Percentiles rank a stretch among this genome's conserved stretches.
Evolutionary conservation across 2,888 invertebrate genomes (phyloP).

Genomic region (Amblyjoppa fuscipennis): DNA sequence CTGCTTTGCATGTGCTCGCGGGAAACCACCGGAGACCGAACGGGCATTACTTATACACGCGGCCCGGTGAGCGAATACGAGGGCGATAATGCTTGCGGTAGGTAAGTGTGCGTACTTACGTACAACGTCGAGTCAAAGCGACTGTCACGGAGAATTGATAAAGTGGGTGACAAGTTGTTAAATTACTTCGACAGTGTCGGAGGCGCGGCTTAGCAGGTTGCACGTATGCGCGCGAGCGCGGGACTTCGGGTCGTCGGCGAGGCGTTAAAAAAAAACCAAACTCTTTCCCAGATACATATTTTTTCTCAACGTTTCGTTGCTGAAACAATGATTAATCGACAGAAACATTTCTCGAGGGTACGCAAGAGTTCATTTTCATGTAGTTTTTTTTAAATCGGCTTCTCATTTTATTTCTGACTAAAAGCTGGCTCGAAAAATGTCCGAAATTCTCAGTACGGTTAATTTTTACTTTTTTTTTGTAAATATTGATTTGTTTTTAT

Average conservation of each 20-base stretch:
- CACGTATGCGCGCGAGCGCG: not conserved
- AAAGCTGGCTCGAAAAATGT: not conserved
- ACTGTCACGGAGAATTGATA: slow-evolving; percentile 79
- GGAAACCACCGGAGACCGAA: slow-evolving; percentile 44
- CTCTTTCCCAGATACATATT: not conserved
- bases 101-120: slow-evolving; percentile 59
- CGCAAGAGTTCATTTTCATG: not conserved
- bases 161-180: slow-evolving; percentile 83
- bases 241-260: not conserved
- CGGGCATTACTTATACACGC: slow-evolving; percentile 61
- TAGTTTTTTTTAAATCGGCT: not conserved
- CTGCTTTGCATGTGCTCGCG: slow-evolving; percentile 65
- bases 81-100: slow-evolving; percentile 68
- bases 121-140: slow-evolving; percentile 25
- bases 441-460: not conserved
- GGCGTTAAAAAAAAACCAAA: not conserved
- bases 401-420: not conserved
- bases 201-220: slow-evolving; percentile 50
- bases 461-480: not conserved
- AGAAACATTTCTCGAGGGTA: not conserved
- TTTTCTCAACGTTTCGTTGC: not conserved
- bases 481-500: not conserved
- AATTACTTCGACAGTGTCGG: slow-evolving; percentile 73
- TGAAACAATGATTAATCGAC: not conserved
- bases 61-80: slow-evolving; percentile 40